A percentile compares a stretch with the other conserved stretches of the same genome.
Conservation (phyloP, 2,113 vertebrate species). For the Megalops atlanticus region DNA sequence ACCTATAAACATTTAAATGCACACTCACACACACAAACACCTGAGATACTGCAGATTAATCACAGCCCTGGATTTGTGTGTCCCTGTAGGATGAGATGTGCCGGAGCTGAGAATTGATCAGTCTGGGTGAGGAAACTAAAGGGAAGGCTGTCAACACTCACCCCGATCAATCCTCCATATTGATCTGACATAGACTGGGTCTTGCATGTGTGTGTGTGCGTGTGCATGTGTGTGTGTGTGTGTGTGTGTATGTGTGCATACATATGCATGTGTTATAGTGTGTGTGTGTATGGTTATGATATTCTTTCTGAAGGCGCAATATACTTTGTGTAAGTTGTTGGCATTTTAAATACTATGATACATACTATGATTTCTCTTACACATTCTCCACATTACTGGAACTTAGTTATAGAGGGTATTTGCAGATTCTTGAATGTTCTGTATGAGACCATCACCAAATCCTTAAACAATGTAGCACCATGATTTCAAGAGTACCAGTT, state of each 20-base stretch:
- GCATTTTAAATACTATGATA: too few species aligned
- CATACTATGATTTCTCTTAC: too few species aligned
- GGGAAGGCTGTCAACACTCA: constrained; percentile 44
- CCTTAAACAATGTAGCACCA: too few species aligned
- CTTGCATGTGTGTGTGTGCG: constrained; percentile 15
- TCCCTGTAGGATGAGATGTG: constrained; percentile 48
- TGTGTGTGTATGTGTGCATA: neutral
- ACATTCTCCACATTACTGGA: too few species aligned
- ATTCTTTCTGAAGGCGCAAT: too few species aligned
- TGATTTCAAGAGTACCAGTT: too few species aligned
- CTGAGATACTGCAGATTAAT: constrained; percentile 11
- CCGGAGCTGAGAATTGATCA: constrained; percentile 59
- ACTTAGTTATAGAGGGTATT: too few species aligned
- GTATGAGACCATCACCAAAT: too few species aligned
- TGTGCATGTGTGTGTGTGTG: constrained; percentile 23
- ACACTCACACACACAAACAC: neutral
- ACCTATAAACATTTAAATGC: constrained; percentile 3
- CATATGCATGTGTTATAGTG: too few species aligned
- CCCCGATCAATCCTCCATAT: constrained; percentile 61
- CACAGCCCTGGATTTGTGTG: neutral
- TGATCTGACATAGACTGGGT: constrained; percentile 49
- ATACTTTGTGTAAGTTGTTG: too few species aligned
- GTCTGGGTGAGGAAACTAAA: constrained; percentile 25
- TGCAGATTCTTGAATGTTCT: too few species aligned
- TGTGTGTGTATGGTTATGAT: neutral